Evolutionary conservation across 2,888 invertebrate genomes (phyloP).

Genomic region (Caenorhabditis parvicauda): DNA sequence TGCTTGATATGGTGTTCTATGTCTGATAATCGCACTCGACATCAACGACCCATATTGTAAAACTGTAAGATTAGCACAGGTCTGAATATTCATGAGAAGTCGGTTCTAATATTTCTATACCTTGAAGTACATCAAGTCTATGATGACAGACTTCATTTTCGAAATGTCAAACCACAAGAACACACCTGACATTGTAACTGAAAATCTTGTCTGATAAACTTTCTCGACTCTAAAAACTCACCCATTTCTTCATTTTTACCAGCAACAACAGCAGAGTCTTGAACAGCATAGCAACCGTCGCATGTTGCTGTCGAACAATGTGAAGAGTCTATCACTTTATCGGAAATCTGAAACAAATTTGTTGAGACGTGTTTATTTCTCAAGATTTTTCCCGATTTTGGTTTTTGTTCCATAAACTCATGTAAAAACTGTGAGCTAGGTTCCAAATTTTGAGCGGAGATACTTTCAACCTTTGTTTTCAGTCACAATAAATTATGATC

Average conservation of each 20-base stretch:
- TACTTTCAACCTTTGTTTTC: too few relatives aligned
- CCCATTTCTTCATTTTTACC: constrained; percentile 35
- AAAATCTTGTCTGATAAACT: background rate
- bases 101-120: constrained; percentile 6
- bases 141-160: constrained; percentile 31
- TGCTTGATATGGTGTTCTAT: constrained; percentile 26
- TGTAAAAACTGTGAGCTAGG: too few relatives aligned
- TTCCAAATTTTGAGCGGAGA: too few relatives aligned
- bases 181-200: constrained; percentile 32
- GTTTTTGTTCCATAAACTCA: too few relatives aligned
- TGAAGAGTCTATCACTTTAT: constrained; percentile 22
- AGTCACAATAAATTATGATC: too few relatives aligned
- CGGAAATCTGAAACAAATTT: constrained; percentile 23
- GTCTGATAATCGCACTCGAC: constrained; percentile 34
- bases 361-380: background rate
- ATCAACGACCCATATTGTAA: constrained; percentile 38
- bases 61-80: constrained; percentile 41
- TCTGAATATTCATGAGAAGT: constrained; percentile 3
- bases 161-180: constrained; percentile 42
- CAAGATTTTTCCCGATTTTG: too few relatives aligned
- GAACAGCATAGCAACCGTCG: constrained; percentile 30
- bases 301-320: constrained; percentile 30
- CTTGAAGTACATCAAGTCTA: constrained; percentile 43
- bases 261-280: constrained; percentile 40
- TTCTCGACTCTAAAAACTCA: background rate